phyloP scores from a whole-genome alignment of 2,113 vertebrate genomes.

The Labeo catla region DNA sequence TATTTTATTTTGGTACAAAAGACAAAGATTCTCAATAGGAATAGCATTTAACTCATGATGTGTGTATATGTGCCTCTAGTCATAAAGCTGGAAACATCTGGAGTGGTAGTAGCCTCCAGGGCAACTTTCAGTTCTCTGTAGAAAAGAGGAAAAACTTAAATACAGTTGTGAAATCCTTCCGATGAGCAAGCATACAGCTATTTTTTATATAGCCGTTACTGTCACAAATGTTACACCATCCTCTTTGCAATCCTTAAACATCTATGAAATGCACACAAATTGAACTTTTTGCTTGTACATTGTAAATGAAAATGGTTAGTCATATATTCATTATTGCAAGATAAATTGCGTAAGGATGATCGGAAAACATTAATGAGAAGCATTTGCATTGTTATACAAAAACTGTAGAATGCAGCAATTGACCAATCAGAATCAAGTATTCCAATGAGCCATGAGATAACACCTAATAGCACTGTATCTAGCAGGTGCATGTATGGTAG shows the following conservation, averaged over 20 bases:
- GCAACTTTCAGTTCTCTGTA: conserved; percentile 58
- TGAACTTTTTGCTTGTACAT: neutral
- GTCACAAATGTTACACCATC: neutral
- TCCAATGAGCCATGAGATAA: neutral
- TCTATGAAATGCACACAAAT: neutral
- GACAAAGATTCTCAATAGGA: neutral
- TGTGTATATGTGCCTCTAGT: neutral
- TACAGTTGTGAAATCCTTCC: conserved; percentile 4
- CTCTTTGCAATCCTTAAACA: neutral
- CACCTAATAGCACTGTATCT: neutral
- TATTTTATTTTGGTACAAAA: neutral
- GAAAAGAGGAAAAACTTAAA: conserved; percentile 11
- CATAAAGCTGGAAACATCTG: conserved; percentile 49
- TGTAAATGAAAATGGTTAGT: neutral
- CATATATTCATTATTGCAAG: neutral
- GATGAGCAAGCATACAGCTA: neutral
- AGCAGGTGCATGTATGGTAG: neutral
- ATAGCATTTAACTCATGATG: neutral
- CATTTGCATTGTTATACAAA: neutral
- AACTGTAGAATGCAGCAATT: neutral
- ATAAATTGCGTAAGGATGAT: neutral
- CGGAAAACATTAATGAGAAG: neutral
- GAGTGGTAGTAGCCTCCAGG: neutral
- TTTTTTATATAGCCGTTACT: neutral
- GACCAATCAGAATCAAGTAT: neutral